Percentiles rank a stretch among this genome's conserved stretches.
phyloP scores from a whole-genome alignment of 2,113 vertebrate species.

The Lota lota region DNA sequence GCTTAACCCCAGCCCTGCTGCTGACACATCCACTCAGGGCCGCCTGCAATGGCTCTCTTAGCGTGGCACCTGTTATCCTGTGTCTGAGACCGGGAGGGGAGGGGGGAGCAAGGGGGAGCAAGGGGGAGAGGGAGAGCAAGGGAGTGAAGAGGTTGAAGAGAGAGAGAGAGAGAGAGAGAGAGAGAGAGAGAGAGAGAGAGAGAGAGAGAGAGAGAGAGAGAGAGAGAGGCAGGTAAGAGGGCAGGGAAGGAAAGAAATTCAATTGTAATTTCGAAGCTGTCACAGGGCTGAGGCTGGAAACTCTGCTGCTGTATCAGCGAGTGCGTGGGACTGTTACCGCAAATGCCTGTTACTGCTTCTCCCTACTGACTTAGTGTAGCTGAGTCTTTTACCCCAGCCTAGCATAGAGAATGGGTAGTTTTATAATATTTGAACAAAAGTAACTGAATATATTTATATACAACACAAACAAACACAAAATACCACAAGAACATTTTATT shows the following conservation, averaged over 20 bases:
- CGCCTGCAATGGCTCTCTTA: slow-evolving; percentile 75
- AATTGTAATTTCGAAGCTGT: slow-evolving; percentile 84
- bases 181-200: too few species aligned
- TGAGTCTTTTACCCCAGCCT: slow-evolving; percentile 1
- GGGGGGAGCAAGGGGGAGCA: slow-evolving; percentile 7
- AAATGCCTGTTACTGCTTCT: slow-evolving; percentile 46
- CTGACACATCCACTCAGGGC: slow-evolving; percentile 79
- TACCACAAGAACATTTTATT: too few species aligned
- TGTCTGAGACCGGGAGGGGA: slow-evolving; percentile 72
- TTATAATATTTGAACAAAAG: too few species aligned
- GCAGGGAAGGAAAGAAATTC: slow-evolving; percentile 68
- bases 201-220: neutral
- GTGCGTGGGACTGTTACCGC: neutral
- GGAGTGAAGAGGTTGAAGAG: slow-evolving; percentile 29
- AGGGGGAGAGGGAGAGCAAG: slow-evolving; percentile 6
- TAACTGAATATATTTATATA: too few species aligned
- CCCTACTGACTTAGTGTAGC: slow-evolving; percentile 13
- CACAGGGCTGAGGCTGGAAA: slow-evolving; percentile 75
- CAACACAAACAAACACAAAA: too few species aligned
- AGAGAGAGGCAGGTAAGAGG: slow-evolving; percentile 26
- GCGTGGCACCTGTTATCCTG: slow-evolving; percentile 81
- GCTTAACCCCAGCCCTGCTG: slow-evolving; percentile 67
- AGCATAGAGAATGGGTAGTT: too few species aligned
- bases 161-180: slow-evolving; percentile 11
- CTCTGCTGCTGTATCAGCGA: slow-evolving; percentile 74